Percentiles rank a stretch among this genome's conserved stretches.
Evolutionary conservation across 2,113 vertebrate species (phyloP).

Genomic region (Tychaedon coryphoeus): DNA sequence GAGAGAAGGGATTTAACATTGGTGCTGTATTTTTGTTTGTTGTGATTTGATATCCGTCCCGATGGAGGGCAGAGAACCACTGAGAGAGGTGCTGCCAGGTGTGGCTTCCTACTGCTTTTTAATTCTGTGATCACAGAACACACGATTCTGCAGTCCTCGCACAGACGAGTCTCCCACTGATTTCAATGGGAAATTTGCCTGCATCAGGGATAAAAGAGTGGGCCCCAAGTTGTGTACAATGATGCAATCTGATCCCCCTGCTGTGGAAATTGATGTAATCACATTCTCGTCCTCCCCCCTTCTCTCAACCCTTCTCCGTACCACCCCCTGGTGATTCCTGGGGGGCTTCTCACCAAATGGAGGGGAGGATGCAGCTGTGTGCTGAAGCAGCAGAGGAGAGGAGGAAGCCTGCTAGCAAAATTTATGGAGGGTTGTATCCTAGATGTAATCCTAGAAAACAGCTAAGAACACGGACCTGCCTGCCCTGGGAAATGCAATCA

Average conservation of each 20-base stretch:
- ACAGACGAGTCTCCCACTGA: slow-evolving; percentile 25
- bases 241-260: slow-evolving; percentile 52
- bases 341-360: neutral
- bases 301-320: neutral
- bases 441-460: neutral
- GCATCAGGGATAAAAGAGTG: slow-evolving; percentile 41
- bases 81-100: slow-evolving; percentile 40
- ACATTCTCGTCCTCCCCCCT: neutral
- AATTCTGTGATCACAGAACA: slow-evolving; percentile 29
- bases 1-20: neutral
- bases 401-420: slow-evolving; percentile 3
- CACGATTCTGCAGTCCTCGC: neutral
- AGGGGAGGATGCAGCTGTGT: slow-evolving; percentile 11
- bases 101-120: slow-evolving; percentile 46
- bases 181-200: slow-evolving; percentile 47
- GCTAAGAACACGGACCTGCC: neutral
- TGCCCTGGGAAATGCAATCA: neutral
- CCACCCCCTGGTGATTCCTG: neutral
- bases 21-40: neutral
- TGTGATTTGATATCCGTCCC: neutral
- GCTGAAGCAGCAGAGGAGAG: neutral
- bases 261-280: slow-evolving; percentile 58
- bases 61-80: neutral
- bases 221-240: slow-evolving; percentile 37
- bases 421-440: neutral